Percentiles rank a stretch among this genome's conserved stretches.
phyloP scores from a whole-genome alignment of 2,888 invertebrate genomes.

The Rhorus exstirpatorius region DNA sequence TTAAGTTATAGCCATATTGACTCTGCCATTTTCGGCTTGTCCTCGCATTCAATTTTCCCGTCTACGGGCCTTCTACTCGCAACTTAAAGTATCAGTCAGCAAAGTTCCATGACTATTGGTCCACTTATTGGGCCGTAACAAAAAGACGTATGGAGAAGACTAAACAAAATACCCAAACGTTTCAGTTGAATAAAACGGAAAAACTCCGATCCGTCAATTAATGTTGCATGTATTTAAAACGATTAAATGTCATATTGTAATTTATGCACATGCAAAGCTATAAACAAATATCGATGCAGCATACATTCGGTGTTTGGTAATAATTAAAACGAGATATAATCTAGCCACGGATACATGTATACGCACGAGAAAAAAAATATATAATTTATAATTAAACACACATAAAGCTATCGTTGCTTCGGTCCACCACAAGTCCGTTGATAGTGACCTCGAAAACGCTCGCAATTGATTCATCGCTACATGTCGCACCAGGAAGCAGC shows the following conservation, averaged over 20 bases:
- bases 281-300: neutral
- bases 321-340: neutral
- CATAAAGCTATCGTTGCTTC: conserved; percentile 32
- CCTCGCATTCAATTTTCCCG: no score
- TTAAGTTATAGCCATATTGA: no score
- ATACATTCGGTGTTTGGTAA: neutral
- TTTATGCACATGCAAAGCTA: neutral
- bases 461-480: neutral
- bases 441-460: conserved; percentile 22
- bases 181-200: neutral
- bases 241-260: conserved; percentile 11
- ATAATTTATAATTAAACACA: conserved; percentile 15
- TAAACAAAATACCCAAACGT: no score
- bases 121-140: no score
- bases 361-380: neutral
- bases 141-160: no score
- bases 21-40: no score
- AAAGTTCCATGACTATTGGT: no score
- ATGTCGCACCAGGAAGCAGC: conserved; percentile 40
- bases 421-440: conserved; percentile 27
- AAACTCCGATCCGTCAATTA: neutral
- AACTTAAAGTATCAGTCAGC: no score
- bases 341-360: neutral
- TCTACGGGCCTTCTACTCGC: no score
- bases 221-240: conserved; percentile 2